Evolutionary conservation across 2,113 vertebrate genomes (phyloP).

Genomic region (Aepyceros melampus): DNA sequence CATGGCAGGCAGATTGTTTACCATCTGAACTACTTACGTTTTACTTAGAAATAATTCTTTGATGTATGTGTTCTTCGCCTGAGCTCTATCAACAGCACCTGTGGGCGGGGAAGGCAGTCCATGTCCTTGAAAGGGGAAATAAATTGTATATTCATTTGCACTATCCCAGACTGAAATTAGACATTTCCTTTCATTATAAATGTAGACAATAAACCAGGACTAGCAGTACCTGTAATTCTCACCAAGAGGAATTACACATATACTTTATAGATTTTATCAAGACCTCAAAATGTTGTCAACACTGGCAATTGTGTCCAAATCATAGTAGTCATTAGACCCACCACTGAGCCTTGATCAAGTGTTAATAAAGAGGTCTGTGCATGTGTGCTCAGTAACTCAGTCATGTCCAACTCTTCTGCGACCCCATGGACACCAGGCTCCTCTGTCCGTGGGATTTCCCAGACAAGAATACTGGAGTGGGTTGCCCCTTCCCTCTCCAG

Average conservation of each 20-base stretch:
- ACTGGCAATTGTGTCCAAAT: neutral
- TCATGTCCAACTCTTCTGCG: rapidly evolving
- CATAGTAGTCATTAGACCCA: neutral
- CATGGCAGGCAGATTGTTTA: neutral
- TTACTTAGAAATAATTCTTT: neutral
- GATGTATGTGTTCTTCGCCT: neutral
- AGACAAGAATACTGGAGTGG: neutral
- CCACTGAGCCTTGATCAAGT: neutral
- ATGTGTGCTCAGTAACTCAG: neutral
- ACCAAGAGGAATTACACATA: neutral
- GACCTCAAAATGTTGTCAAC: neutral
- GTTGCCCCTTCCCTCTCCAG: neutral
- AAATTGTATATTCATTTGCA: neutral
- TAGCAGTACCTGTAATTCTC: neutral
- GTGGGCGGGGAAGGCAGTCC: rapidly evolving
- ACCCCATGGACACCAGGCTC: neutral
- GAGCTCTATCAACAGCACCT: neutral
- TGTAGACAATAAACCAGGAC: neutral
- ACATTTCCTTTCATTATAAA: neutral
- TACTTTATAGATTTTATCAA: neutral
- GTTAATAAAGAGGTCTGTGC: neutral
- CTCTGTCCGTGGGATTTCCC: neutral
- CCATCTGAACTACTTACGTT: neutral
- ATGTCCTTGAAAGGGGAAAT: neutral
- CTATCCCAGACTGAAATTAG: neutral